Evolutionary conservation across 2,888 invertebrate species (phyloP), one percentile per base, ranked within the genome.

Genomic region (Habrosyne pyritoides): DNA sequence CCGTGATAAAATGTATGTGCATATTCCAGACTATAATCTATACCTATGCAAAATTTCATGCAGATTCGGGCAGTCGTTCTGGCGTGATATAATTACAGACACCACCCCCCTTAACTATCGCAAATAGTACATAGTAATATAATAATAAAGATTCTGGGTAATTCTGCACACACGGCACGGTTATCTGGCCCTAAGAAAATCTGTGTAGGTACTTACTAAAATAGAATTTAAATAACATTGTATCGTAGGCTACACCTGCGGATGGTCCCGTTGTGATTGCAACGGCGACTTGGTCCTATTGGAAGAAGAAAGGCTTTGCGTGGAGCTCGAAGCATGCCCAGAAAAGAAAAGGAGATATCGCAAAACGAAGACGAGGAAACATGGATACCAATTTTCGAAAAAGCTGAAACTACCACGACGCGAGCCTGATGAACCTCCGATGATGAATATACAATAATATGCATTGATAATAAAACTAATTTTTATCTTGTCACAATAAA

Each of bases 211-310:
- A 12, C 28, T 46, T 10, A 47, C n/a, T n/a, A n/a, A n/a, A n/a
- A n/a, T n/a, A n/a, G n/a, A 12, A 22, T 53, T 21, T 6, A 10
- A 14, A 36, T 12, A 14, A 28, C 10, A 33, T n/a, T n/a, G 5
- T 2, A n/a, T 33, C 6, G 5, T 67, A 89, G 89, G 89, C 0
- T 88, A 75, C 60, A 86, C 87, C 0, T 89, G 89, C 57, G 89
- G 89, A n/a, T 89, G 89, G 89, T 89, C 89, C 1, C 75, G 89
- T 0, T 89, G 90, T 54, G 89, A 89, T 53, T 89, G 89, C 66
- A 83, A 84, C 53, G 80, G 77, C 0, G 67, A 81, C 1, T 14
- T 74, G 12, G 36, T 87, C 0, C 58, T 84, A 5, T 77, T 86
- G 21, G 87, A 87, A 36, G 47, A 60, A 0, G 61, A 58, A 0